A percentile compares a stretch with the other conserved stretches of the same genome.
These are phyloP conservation scores for Chaenogobius annularis DNA, from an alignment of 2,113 vertebrate species.

Conservation along the genomic window DNA sequence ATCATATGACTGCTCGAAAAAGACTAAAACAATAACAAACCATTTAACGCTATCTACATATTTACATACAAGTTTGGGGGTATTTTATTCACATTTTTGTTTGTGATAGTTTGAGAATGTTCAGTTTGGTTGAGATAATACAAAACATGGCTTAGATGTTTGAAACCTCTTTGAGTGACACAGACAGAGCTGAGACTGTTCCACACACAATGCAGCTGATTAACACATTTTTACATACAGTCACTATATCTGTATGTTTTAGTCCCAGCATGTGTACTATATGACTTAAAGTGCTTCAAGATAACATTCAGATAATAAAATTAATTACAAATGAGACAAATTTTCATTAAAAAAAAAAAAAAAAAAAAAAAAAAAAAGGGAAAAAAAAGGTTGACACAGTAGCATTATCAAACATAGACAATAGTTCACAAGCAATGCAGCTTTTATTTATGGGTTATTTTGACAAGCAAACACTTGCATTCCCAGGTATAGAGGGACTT, in stretches of 20 bases:
- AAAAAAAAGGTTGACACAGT: no score
- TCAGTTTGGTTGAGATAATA: conserved; percentile 34
- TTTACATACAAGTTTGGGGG: conserved; percentile 29
- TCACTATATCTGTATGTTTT: conserved; percentile 23
- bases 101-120: conserved; percentile 43
- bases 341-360: conserved; percentile 8
- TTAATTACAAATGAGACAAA: conserved; percentile 21
- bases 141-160: conserved; percentile 41
- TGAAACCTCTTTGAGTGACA: conserved; percentile 15
- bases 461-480: conserved; percentile 50
- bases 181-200: conserved; percentile 19
- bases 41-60: background rate
- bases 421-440: conserved; percentile 29
- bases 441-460: conserved; percentile 36
- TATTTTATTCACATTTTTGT: conserved; percentile 60
- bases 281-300: conserved; percentile 25
- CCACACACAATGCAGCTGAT: background rate
- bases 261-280: conserved; percentile 30
- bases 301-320: conserved; percentile 46
- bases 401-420: conserved; percentile 17
- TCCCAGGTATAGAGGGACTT: conserved; percentile 43
- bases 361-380: background rate
- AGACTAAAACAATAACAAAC: background rate
- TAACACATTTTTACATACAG: background rate
- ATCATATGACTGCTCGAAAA: background rate